Conservation (phyloP, 2,888 invertebrate species). For the Seladonia tumulorum region DNA sequence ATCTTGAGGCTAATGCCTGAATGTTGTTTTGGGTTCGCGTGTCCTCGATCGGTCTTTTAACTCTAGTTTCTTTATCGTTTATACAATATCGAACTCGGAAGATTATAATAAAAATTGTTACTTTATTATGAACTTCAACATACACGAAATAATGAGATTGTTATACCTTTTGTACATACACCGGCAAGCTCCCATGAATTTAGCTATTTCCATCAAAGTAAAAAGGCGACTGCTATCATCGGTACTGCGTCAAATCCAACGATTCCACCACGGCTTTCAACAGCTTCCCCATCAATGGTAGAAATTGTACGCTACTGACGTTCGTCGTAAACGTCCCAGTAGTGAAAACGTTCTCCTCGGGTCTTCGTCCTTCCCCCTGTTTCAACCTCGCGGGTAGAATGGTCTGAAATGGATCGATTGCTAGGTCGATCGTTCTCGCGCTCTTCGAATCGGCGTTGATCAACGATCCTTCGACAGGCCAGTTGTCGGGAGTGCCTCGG, state of each 20-base stretch:
- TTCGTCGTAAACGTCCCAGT: slow-evolving; percentile 76
- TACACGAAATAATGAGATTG: slow-evolving; percentile 21
- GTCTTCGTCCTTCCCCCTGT: slow-evolving; percentile 45
- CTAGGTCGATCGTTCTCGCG: slow-evolving; percentile 70
- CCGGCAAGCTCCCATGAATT: neutral
- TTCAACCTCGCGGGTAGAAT: slow-evolving; percentile 76
- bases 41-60: neutral
- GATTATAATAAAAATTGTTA: slow-evolving; percentile 43
- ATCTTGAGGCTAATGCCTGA: neutral
- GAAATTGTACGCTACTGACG: slow-evolving; percentile 74
- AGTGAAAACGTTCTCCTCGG: slow-evolving; percentile 73
- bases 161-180: slow-evolving; percentile 27
- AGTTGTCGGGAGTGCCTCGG: slow-evolving; percentile 73
- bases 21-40: neutral
- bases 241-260: slow-evolving; percentile 80
- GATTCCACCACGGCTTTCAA: slow-evolving; percentile 81
- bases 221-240: slow-evolving; percentile 68
- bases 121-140: slow-evolving; percentile 36
- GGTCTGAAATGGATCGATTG: slow-evolving; percentile 58
- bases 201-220: no score
- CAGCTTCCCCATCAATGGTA: slow-evolving; percentile 80
- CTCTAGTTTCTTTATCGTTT: slow-evolving; percentile 15
- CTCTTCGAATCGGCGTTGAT: slow-evolving; percentile 74
- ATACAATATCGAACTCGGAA: neutral
- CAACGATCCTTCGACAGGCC: slow-evolving; percentile 71